Percentiles rank a stretch among this genome's conserved stretches.
Conservation (phyloP, 30 jellyfish, hydroid and myxozoan genomes). For the Hydractinia echinata region DNA sequence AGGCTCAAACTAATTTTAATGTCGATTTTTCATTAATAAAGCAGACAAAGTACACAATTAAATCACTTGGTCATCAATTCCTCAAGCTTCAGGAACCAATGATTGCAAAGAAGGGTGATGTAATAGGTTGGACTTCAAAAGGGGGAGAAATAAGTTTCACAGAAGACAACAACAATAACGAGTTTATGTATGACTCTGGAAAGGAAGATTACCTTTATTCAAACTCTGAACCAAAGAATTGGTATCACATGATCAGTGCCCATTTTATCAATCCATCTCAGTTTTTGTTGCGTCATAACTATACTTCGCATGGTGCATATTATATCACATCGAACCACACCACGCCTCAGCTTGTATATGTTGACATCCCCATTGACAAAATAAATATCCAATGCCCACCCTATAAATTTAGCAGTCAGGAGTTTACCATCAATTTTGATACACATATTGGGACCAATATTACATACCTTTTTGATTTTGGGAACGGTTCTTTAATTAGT, state of each 20-base stretch:
- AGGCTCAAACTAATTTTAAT: slow-evolving; percentile 38
- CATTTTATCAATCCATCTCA: slow-evolving; percentile 53
- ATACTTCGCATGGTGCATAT: slow-evolving; percentile 67
- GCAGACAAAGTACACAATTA: slow-evolving; percentile 30
- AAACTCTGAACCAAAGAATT: slow-evolving; percentile 19
- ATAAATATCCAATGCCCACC: slow-evolving; percentile 51
- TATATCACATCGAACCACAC: slow-evolving; percentile 41
- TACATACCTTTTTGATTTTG: slow-evolving; percentile 70
- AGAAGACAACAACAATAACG: slow-evolving; percentile 39
- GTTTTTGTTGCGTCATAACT: slow-evolving; percentile 59
- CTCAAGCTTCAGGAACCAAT: slow-evolving; percentile 37
- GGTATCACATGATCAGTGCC: slow-evolving; percentile 61
- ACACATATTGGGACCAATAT: slow-evolving; percentile 72
- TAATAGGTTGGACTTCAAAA: slow-evolving; percentile 82
- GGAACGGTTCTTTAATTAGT: slow-evolving; percentile 37
- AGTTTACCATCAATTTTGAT: slow-evolving; percentile 33
- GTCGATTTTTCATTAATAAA: slow-evolving; percentile 56
- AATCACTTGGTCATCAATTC: slow-evolving; percentile 44
- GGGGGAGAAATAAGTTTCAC: slow-evolving; percentile 52
- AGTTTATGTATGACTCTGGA: slow-evolving; percentile 49
- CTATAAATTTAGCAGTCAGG: slow-evolving; percentile 32
- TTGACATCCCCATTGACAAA: slow-evolving; percentile 61
- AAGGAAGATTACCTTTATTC: slow-evolving; percentile 26
- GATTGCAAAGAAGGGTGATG: slow-evolving; percentile 66
- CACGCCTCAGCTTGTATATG: slow-evolving; percentile 43